A percentile compares a stretch with the other conserved stretches of the same genome.
These are phyloP conservation scores for Diploscapter pachys DNA, from an alignment of 1,140 invertebrate species.

Conservation along the genomic window DNA sequence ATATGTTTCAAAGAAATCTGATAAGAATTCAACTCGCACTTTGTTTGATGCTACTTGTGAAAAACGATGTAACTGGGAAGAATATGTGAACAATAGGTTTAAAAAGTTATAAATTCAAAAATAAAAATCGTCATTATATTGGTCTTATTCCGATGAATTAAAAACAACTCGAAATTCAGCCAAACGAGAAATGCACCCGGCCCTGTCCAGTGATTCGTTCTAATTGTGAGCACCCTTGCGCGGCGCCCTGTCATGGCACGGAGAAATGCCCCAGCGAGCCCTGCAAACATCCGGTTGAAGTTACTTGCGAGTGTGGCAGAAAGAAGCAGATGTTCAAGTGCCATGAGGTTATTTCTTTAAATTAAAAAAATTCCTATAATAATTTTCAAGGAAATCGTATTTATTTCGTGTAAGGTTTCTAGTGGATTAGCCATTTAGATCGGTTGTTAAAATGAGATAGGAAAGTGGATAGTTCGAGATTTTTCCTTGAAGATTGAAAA, in stretches of 20 bases:
- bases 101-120: not conserved
- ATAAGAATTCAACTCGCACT: too few species aligned
- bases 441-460: too few species aligned
- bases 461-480: too few species aligned
- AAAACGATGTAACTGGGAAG: constrained; percentile 71
- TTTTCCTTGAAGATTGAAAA: too few species aligned
- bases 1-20: too few species aligned
- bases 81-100: constrained; percentile 37
- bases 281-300: constrained; percentile 67
- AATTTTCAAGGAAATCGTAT: not conserved
- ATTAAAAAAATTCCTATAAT: constrained; percentile 3
- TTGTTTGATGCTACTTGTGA: too few species aligned
- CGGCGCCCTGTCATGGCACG: constrained; percentile 72
- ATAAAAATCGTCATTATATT: too few species aligned
- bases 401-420: too few species aligned
- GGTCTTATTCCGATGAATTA: not conserved
- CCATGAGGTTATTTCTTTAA: constrained; percentile 19
- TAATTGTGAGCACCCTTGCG: constrained; percentile 78
- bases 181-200: constrained; percentile 71
- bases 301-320: constrained; percentile 30
- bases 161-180: constrained; percentile 28
- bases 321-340: constrained; percentile 25
- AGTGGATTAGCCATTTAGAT: too few species aligned
- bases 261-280: constrained; percentile 67
- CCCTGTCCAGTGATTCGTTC: constrained; percentile 70